Evolutionary conservation across 2,888 invertebrate species (phyloP), one percentile per base, ranked within the genome.

Genomic region (Scelioninae gen. 2): DNA sequence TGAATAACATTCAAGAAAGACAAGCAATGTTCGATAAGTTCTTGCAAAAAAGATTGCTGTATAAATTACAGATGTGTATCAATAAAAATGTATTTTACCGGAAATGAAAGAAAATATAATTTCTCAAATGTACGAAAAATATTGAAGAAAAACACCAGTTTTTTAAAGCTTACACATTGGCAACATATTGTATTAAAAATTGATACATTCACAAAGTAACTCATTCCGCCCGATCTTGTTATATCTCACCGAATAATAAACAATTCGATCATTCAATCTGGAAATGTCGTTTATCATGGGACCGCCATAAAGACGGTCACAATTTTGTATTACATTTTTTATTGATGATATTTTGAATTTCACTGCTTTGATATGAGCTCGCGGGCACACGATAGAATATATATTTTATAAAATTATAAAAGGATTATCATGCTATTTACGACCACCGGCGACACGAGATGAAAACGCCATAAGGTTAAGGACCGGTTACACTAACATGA

Each of bases 381-480:
- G 35, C 15, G 67, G 39, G 13, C 35, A 28, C 25, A 43, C 31
- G n/a, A 35, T 64, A 35, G 19, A 53, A 68, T 43, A 57, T 61
- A 61, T 64, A 64, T 57, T 50, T 61, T 45, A 52, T 57, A 57
- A 71, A 71, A 71, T 71, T 71, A 71, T 53, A 64, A 64, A 64
- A 58, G 71, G 70, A 71, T 71, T 71, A 71, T 72, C 71, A 31
- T 19, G 13, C 31, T 72, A 72, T 72, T 72, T 72, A 72, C 57
- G 71, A 53, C 50, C 64, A 52, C 65, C 60, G 60, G 50, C 7
- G 53, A 45, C 60, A 33, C 60, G 60, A 72, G 71, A 72, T 72
- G 71, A 60, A 65, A 72, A 64, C 25, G 71, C 71, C 65, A 63
- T 72, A 65, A 72, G 71, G 71, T 72, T 72, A 60, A 65, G 60